Percentiles rank a stretch among this genome's conserved stretches.
These are phyloP conservation scores for Diglossa brunneiventris DNA, from an alignment of 2,113 vertebrate species.

Conservation along the genomic window DNA sequence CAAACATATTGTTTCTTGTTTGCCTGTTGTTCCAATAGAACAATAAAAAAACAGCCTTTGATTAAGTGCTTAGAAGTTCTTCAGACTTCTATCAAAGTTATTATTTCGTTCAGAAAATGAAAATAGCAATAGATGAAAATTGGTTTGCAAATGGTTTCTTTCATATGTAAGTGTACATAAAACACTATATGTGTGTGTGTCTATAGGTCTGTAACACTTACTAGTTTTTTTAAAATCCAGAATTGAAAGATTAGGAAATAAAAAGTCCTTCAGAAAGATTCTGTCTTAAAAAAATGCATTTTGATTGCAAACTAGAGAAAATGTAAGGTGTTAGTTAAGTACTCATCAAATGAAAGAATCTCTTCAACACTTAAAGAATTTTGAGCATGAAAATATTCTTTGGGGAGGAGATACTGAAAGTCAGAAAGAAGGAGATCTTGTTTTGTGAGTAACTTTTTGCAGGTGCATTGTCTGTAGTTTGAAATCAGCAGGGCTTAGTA, in stretches of 20 bases:
- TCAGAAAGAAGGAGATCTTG: background rate
- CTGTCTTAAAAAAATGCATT: background rate
- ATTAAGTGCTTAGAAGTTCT: background rate
- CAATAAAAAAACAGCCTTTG: background rate
- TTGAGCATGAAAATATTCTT: background rate
- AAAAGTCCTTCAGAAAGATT: background rate
- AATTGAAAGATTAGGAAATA: background rate
- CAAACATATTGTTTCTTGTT: background rate
- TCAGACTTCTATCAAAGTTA: background rate
- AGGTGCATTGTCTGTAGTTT: background rate
- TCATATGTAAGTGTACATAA: background rate
- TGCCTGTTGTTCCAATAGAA: background rate
- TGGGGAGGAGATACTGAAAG: background rate
- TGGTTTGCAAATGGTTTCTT: background rate
- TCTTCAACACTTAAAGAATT: background rate
- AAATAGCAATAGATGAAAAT: background rate
- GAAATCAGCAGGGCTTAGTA: background rate
- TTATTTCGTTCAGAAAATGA: background rate
- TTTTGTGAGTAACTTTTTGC: background rate
- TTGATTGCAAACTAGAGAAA: background rate
- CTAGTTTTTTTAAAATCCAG: background rate
- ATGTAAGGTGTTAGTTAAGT: background rate
- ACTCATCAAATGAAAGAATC: background rate
- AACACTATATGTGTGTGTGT: background rate
- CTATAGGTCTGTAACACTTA: background rate